phyloP scores from a whole-genome alignment of 2,888 invertebrate species.

The Hydriomena furcata region DNA sequence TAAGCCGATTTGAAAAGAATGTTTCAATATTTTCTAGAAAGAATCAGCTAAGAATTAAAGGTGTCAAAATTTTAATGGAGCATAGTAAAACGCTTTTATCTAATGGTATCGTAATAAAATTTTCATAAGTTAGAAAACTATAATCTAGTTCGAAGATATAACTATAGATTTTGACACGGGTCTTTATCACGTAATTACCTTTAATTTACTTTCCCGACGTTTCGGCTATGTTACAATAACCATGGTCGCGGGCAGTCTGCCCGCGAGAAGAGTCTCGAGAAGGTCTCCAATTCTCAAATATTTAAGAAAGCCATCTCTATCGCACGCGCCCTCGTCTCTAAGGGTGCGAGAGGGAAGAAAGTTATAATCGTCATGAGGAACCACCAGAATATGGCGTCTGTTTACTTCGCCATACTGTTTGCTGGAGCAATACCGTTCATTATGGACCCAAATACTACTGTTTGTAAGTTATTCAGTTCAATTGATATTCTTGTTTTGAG shows the following conservation, averaged over 20 bases:
- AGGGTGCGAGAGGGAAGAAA: constrained; percentile 23
- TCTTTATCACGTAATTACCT: too few relatives aligned
- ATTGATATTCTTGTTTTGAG: too few relatives aligned
- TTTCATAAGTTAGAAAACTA: too few relatives aligned
- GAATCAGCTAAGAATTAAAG: too few relatives aligned
- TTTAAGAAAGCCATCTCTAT: constrained; percentile 26
- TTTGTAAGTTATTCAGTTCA: constrained; percentile 27
- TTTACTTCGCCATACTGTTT: constrained; percentile 36
- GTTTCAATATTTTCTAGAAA: background rate
- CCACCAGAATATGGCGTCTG: constrained; percentile 31
- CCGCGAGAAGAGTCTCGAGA: too few relatives aligned
- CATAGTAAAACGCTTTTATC: background rate
- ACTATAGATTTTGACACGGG: too few relatives aligned
- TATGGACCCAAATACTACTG: constrained; percentile 36
- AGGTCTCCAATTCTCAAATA: constrained; percentile 28
- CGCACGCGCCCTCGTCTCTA: constrained; percentile 19
- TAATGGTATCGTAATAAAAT: too few relatives aligned
- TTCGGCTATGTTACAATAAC: too few relatives aligned
- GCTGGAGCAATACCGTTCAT: constrained; percentile 38
- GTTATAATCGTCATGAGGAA: constrained; percentile 36
- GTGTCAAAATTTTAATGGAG: too few relatives aligned
- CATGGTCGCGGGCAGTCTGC: too few relatives aligned
- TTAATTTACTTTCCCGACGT: too few relatives aligned
- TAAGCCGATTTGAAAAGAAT: constrained; percentile 11
- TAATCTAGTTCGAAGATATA: too few relatives aligned